A percentile compares a stretch with the other conserved stretches of the same genome.
Evolutionary conservation across 2,797 vertebrate genomes (phyloP).

Genomic region (Onychomys arenicola): DNA sequence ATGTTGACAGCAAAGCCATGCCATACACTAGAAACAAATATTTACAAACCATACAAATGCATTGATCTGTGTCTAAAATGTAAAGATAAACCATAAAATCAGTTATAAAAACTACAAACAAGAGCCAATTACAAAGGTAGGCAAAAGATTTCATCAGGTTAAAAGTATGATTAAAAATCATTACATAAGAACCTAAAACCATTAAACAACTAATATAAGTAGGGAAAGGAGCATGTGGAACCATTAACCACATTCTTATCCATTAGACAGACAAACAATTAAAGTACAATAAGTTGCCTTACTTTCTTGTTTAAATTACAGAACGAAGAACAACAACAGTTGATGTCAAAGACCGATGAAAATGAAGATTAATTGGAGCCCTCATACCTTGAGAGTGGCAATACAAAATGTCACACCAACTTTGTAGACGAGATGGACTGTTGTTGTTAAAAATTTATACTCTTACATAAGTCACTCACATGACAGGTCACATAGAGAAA

Average conservation of each 20-base stretch:
- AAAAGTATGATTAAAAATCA: not conserved
- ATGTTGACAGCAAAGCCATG: not conserved
- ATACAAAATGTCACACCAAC: not conserved
- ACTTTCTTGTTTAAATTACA: not conserved
- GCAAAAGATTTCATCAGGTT: too few species aligned
- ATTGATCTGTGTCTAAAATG: not conserved
- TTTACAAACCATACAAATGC: not conserved
- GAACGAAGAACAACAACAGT: not conserved
- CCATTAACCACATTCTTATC: not conserved
- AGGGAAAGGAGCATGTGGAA: not conserved
- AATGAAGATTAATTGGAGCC: not conserved
- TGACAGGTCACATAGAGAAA: not conserved
- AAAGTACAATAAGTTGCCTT: not conserved
- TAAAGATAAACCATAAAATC: not conserved
- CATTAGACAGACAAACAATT: not conserved
- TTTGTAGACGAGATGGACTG: not conserved
- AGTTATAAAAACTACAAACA: not conserved
- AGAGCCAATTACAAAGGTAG: not conserved
- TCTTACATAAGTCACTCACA: not conserved
- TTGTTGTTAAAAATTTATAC: too few species aligned
- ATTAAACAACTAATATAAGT: not conserved
- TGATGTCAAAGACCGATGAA: not conserved
- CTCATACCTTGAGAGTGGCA: too few species aligned
- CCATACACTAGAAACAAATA: not conserved
- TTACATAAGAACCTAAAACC: not conserved